Evolutionary conservation across 2,888 invertebrate genomes (phyloP).

Genomic region (Luperina testacea): DNA sequence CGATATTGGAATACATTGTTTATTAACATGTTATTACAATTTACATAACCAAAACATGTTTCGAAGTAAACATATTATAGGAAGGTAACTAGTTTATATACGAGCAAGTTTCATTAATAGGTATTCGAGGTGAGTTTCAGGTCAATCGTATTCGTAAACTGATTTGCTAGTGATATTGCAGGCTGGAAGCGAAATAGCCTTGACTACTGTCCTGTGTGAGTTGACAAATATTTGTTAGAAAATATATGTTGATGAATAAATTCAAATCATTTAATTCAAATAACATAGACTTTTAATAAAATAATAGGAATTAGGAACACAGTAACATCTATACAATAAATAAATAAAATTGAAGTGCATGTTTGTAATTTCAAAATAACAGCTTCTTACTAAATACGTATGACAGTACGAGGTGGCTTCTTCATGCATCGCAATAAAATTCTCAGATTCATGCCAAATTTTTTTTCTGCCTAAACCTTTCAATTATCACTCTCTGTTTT

Average conservation of each 20-base stretch:
- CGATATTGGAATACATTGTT: constrained; percentile 12
- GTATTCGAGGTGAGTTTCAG: constrained; percentile 18
- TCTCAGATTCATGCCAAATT: too few relatives aligned
- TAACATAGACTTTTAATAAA: neutral
- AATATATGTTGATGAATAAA: neutral
- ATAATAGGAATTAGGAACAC: neutral
- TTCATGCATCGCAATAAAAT: too few relatives aligned
- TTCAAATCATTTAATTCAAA: neutral
- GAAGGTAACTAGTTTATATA: constrained; percentile 1
- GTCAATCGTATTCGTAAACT: constrained; percentile 34
- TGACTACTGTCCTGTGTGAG: neutral
- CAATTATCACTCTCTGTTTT: too few relatives aligned
- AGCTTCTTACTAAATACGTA: too few relatives aligned
- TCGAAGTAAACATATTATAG: neutral
- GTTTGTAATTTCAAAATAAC: too few relatives aligned
- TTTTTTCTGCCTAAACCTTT: too few relatives aligned
- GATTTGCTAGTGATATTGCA: constrained; percentile 27
- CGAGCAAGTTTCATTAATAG: constrained; percentile 26
- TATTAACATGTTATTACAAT: constrained; percentile 9
- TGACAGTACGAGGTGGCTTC: too few relatives aligned
- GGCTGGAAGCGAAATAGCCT: neutral
- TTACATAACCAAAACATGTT: constrained; percentile 25
- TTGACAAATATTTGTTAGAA: neutral
- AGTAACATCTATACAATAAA: neutral
- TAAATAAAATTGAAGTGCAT: too few relatives aligned